phyloP scores from a whole-genome alignment of 2,888 invertebrate species.

The Cataglyphis altisquamis region DNA sequence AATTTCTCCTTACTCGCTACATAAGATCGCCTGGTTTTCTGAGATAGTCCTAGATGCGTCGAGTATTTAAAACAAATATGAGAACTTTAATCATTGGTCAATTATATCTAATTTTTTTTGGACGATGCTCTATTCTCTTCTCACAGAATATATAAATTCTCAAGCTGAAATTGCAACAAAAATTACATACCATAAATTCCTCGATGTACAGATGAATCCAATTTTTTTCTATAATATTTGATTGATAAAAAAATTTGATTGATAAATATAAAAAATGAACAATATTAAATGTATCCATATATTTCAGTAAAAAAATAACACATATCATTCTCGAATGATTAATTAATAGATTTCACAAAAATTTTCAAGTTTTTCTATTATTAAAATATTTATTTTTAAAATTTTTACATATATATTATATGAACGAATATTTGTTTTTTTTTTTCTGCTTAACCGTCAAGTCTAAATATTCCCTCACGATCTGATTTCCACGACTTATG shows the following conservation, averaged over 20 bases:
- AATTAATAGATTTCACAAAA: conserved; percentile 63
- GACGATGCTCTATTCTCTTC: conserved; percentile 14
- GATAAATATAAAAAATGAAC: conserved; percentile 52
- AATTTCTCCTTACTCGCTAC: conserved; percentile 3
- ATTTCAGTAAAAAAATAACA: conserved; percentile 70
- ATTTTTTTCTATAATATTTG: conserved; percentile 61
- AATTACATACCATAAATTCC: conserved; percentile 57
- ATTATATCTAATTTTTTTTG: conserved; percentile 49
- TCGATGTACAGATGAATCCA: conserved; percentile 13
- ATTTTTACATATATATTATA: background rate
- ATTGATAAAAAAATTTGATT: conserved; percentile 59
- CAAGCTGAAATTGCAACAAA: conserved; percentile 32
- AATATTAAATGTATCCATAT: conserved; percentile 57
- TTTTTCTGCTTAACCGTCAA: background rate
- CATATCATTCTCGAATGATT: conserved; percentile 68
- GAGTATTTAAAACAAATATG: conserved; percentile 74
- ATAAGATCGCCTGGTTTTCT: conserved; percentile 19
- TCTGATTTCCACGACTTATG: conserved; percentile 27
- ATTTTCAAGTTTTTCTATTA: conserved; percentile 34
- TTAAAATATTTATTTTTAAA: conserved; percentile 17
- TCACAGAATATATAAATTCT: conserved; percentile 1
- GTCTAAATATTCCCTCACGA: background rate
- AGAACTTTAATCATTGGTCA: conserved; percentile 62
- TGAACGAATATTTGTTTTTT: background rate
- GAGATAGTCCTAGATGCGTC: conserved; percentile 47